Percentiles rank a stretch among this genome's conserved stretches.
phyloP scores from a whole-genome alignment of 2,888 invertebrate species.

The Neuroscelio doddi region DNA sequence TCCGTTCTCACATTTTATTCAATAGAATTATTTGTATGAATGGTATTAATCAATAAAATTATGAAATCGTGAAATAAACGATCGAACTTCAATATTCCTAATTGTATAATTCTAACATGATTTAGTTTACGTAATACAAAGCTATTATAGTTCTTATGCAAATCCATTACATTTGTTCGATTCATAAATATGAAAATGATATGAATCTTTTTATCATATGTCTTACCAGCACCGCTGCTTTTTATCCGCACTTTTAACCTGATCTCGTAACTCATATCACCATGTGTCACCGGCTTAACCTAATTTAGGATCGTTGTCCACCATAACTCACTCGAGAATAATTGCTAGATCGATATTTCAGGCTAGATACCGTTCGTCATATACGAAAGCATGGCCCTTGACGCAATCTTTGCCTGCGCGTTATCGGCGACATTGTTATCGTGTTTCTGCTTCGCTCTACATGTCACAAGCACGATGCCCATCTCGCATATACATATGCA shows the following conservation, averaged over 20 bases:
- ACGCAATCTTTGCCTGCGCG: constrained; percentile 48
- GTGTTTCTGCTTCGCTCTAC: constrained; percentile 19
- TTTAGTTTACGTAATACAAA: too few species aligned
- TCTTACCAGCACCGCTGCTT: constrained; percentile 11
- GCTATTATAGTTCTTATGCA: too few species aligned
- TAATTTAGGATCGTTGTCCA: constrained; percentile 64
- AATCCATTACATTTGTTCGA: too few species aligned
- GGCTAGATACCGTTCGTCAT: constrained; percentile 56
- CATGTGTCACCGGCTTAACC: constrained; percentile 67
- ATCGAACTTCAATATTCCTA: too few species aligned
- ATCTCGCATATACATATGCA: constrained; percentile 16
- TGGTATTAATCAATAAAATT: too few species aligned
- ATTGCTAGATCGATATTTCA: constrained; percentile 66
- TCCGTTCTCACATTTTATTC: too few species aligned
- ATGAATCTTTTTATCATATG: constrained; percentile 20
- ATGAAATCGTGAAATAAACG: too few species aligned
- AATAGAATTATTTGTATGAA: too few species aligned
- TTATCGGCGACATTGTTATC: constrained; percentile 41
- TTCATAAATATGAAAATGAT: too few species aligned
- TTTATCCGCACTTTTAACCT: constrained; percentile 32
- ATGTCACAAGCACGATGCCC: constrained; percentile 22
- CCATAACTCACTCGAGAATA: constrained; percentile 66
- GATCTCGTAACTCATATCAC: constrained; percentile 63
- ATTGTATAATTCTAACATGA: too few species aligned
- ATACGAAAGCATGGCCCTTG: constrained; percentile 45